Percentiles rank a stretch among this genome's conserved stretches.
Conservation (phyloP, 2,113 vertebrate genomes). For the Equus quagga region DNA sequence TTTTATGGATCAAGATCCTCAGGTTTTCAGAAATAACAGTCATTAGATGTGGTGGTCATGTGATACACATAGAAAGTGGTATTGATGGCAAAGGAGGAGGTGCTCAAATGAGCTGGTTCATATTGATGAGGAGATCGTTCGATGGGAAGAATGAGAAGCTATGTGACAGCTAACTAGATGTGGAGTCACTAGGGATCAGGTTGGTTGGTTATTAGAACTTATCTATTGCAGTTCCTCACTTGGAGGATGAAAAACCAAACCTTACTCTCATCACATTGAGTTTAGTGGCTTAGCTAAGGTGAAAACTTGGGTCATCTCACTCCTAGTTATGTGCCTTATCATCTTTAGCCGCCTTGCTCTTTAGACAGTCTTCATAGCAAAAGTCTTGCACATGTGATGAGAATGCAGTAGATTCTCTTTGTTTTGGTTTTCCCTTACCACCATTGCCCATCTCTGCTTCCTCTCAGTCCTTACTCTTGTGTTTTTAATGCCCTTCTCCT, state of each 20-base stretch:
- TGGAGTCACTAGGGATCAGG: background rate
- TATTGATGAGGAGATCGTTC: no score
- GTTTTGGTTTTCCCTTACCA: background rate
- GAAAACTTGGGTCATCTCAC: background rate
- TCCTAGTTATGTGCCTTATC: background rate
- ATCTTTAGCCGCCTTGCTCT: background rate
- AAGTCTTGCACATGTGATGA: background rate
- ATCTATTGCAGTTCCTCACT: background rate
- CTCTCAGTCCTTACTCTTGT: background rate
- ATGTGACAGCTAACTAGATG: background rate
- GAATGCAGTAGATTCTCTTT: background rate
- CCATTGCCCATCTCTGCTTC: background rate
- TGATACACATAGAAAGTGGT: background rate
- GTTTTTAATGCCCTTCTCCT: background rate
- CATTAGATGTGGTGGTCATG: background rate
- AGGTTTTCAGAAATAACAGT: background rate
- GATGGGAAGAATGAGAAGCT: background rate
- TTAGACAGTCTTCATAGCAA: background rate
- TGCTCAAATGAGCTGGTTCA: background rate
- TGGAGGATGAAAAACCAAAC: background rate
- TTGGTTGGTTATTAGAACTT: background rate
- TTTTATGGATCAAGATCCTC: background rate
- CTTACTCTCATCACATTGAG: background rate
- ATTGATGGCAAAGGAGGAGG: background rate
- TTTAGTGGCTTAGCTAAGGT: background rate